phyloP scores from a whole-genome alignment of 2,888 invertebrate genomes.

The Spisula solida region DNA sequence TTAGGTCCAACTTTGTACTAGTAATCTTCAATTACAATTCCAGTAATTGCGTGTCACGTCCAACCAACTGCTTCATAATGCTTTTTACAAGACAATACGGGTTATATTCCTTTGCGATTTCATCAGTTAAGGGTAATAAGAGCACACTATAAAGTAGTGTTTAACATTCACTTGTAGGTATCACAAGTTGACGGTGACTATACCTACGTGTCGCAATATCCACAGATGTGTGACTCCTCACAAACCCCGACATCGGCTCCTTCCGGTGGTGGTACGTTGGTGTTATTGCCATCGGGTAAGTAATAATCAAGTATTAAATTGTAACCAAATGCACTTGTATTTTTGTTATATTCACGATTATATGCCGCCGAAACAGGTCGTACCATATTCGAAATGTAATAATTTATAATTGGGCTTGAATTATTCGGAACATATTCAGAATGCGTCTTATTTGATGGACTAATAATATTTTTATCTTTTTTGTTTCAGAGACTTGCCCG shows the following conservation, averaged over 20 bases:
- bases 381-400: too few relatives aligned
- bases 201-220: conserved; percentile 37
- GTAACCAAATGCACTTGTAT: not conserved
- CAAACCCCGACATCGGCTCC: conserved; percentile 41
- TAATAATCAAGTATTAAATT: not conserved
- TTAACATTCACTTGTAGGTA: not conserved
- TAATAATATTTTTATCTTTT: not conserved
- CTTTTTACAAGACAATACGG: too few relatives aligned
- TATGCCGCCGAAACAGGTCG: too few relatives aligned
- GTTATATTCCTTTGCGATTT: too few relatives aligned
- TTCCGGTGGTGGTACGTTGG: conserved; percentile 3
- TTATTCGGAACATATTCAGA: too few relatives aligned
- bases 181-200: conserved; percentile 25
- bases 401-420: too few relatives aligned
- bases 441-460: too few relatives aligned
- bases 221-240: not conserved
- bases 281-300: conserved; percentile 25
- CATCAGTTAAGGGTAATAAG: not conserved
- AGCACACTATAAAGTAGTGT: not conserved
- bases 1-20: too few relatives aligned
- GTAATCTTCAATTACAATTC: too few relatives aligned
- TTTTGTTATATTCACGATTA: too few relatives aligned
- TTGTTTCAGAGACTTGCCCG: conserved; percentile 35
- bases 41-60: too few relatives aligned
- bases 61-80: too few relatives aligned